Percentiles rank a stretch among this genome's conserved stretches.
phyloP scores from a whole-genome alignment of 2,797 vertebrate genomes.

The Prionace glauca region DNA sequence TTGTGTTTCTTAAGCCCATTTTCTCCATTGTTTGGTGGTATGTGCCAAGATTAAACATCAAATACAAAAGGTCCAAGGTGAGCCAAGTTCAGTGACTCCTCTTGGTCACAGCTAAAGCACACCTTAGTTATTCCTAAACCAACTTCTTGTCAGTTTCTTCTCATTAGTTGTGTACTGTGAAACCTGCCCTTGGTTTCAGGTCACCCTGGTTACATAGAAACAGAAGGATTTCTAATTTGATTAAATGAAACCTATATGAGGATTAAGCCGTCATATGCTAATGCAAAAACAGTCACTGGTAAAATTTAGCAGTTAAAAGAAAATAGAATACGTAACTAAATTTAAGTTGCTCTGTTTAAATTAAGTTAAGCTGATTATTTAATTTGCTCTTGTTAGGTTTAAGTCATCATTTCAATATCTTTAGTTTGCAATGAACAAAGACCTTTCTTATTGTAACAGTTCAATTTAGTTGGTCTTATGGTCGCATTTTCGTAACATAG shows the following conservation, averaged over 20 bases:
- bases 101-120: background rate
- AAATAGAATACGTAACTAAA: background rate
- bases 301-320: constrained; percentile 10
- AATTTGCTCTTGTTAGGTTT: constrained; percentile 1
- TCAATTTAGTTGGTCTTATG: background rate
- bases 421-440: background rate
- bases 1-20: background rate
- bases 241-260: constrained; percentile 18
- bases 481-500: background rate
- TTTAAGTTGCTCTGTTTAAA: constrained; percentile 1
- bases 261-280: constrained; percentile 10
- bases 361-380: background rate
- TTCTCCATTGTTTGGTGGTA: background rate
- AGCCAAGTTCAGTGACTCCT: background rate
- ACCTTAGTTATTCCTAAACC: background rate
- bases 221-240: constrained; percentile 30
- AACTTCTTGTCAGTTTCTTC: constrained; percentile 5
- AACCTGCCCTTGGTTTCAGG: constrained; percentile 28
- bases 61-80: background rate
- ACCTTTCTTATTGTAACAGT: background rate
- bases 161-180: background rate
- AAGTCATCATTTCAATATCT: constrained; percentile 15
- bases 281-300: background rate
- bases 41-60: background rate
- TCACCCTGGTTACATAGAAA: constrained; percentile 6